Conservation (phyloP, 2,888 invertebrate species). For the Rhingia rostrata region DNA sequence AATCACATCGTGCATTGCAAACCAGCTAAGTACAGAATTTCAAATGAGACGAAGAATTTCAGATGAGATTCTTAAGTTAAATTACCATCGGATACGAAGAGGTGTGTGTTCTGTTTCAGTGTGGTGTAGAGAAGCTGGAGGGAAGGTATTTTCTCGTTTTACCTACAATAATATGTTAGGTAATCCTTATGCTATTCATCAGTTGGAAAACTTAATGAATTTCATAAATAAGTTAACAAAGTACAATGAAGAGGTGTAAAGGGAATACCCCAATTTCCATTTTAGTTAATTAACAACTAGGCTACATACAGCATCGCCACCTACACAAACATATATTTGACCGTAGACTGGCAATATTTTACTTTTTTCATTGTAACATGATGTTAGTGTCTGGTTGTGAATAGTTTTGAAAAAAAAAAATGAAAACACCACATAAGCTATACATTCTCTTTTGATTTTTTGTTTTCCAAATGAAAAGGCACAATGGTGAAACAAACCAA, state of each 20-base stretch:
- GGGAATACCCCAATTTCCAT: conserved; percentile 22
- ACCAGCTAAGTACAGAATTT: conserved; percentile 7
- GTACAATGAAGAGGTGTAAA: neutral
- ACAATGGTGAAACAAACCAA: neutral
- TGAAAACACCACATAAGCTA: neutral
- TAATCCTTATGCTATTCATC: neutral
- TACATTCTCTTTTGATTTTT: neutral
- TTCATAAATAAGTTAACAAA: conserved; percentile 29
- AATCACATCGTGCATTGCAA: conserved; percentile 8
- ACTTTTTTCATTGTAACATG: conserved; percentile 3
- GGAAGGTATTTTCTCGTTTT: conserved; percentile 1
- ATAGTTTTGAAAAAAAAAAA: neutral
- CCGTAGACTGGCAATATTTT: neutral
- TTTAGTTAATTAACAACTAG: conserved; percentile 7
- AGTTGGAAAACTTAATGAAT: neutral
- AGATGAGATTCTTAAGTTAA: conserved; percentile 1
- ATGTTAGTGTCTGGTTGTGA: neutral
- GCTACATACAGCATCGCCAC: neutral
- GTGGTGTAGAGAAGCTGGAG: neutral
- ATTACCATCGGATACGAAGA: conserved; percentile 8
- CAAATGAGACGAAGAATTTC: neutral
- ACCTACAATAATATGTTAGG: neutral
- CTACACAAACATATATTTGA: conserved; percentile 8
- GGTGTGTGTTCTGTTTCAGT: neutral
- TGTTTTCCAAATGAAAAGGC: conserved; percentile 7